Base-by-base conservation (phyloP, 2,797 vertebrate genomes). In the Trachurus trachurus region DNA sequence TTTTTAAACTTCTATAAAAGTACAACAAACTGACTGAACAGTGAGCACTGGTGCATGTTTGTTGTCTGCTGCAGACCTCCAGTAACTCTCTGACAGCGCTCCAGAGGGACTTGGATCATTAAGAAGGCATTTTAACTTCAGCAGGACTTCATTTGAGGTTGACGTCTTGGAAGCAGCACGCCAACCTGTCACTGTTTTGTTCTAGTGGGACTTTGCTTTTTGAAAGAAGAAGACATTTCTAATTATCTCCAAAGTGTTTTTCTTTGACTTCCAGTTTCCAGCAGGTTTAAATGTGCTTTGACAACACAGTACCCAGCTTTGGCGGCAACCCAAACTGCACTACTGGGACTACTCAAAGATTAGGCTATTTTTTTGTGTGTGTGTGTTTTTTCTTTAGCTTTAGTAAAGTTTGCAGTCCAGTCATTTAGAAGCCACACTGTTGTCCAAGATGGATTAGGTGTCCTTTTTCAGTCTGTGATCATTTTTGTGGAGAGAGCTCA, bases 381-480 rank as follows among this genome's bases (percentile, higher is more conserved):
- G 42, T 61, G 69, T 7, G 66, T 17, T 45, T 16, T 4, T 16
- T 47, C 44, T 37, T 37, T 62, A 72, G 26, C 21, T 72, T 74
- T 52, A 9, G 8, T 39, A 50, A 19, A 72, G 21, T 59, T 60
- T 37, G 29, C 74, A 67, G 53, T 64, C 31, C 17, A 60, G 53
- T 52, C 53, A 21, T 75, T 37, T 63, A 39, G 47, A 17, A 74
- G 58, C 29, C 57, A 47, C 49, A 29, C 61, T 22, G 9, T 17
- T 40, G 39, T 22, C 59, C 26, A n/a, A 71, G 61, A 59, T 53
- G 44, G 71, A 84, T 74, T 80, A 82, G 37, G 65, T 68, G 65
- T 45, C 22, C 39, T 78, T 69, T 74, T 10, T 65, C 45, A 78
- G 56, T 49, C 65, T 58, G 70, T 78, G 71, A 80, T 69, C 74